A percentile compares a stretch with the other conserved stretches of the same genome.
These are phyloP conservation scores for Actenoides lindsayi DNA, from an alignment of 2,113 vertebrate species.

Conservation along the genomic window DNA sequence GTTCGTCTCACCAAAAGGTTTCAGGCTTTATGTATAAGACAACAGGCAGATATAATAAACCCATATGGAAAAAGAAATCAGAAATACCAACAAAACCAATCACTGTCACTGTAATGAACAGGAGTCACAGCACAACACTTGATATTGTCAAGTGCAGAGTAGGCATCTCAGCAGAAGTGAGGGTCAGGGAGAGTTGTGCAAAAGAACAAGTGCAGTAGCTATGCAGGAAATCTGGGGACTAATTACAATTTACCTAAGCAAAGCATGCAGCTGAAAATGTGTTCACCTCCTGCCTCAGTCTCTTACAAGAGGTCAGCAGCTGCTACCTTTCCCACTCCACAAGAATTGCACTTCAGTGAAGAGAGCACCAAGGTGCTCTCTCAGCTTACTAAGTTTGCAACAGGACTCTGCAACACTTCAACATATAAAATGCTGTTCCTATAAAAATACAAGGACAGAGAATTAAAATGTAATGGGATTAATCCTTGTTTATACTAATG, in stretches of 20 bases:
- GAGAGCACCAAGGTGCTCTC: background rate
- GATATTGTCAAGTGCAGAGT: accelerated
- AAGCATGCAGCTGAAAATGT: background rate
- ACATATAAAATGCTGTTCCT: background rate
- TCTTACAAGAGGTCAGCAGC: background rate
- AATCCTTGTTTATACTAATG: background rate
- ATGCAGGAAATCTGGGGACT: background rate
- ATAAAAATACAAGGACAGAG: background rate
- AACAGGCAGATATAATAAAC: background rate
- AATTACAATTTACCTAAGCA: background rate
- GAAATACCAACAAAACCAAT: background rate
- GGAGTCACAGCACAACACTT: background rate
- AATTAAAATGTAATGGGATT: conserved; percentile 25
- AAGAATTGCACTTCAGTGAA: background rate
- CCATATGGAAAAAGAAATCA: background rate
- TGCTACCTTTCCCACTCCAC: background rate
- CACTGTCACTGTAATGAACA: background rate
- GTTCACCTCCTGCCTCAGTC: background rate
- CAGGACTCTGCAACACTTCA: background rate
- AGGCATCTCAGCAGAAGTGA: background rate
- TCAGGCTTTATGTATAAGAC: background rate
- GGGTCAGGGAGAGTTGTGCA: background rate
- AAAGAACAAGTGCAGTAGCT: background rate
- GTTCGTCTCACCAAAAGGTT: background rate
- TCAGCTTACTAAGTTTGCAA: background rate